Conservation (phyloP, 1,140 invertebrate species). For the Papilio machaon region DNA sequence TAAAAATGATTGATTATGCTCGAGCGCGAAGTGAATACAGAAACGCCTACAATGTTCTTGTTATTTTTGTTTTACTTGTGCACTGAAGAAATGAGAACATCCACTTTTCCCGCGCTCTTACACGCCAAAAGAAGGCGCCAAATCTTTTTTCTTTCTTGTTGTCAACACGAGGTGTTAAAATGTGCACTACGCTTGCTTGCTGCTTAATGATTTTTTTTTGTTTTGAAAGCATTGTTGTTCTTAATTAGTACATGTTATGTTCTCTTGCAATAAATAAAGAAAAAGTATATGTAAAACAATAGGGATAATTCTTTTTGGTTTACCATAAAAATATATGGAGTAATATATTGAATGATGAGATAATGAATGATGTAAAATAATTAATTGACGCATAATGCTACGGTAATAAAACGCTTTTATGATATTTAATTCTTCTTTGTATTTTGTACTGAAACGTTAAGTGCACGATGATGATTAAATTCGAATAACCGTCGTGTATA, state of each 20-base stretch:
- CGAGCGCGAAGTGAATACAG: slow-evolving; percentile 19
- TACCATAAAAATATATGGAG: neutral
- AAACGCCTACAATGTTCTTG: slow-evolving; percentile 33
- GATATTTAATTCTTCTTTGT: too few species aligned
- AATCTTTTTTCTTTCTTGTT: slow-evolving; percentile 28
- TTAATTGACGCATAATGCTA: neutral
- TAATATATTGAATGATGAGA: neutral
- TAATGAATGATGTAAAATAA: neutral
- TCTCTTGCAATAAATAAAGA: neutral
- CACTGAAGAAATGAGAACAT: slow-evolving; percentile 36
- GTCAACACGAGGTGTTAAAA: slow-evolving; percentile 37
- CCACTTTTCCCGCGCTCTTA: slow-evolving; percentile 36
- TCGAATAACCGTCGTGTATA: too few species aligned
- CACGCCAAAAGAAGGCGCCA: slow-evolving; percentile 32
- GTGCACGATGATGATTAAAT: too few species aligned
- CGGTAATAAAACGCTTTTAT: neutral
- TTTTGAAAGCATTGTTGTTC: slow-evolving; percentile 12
- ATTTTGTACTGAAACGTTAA: too few species aligned
- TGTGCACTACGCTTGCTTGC: slow-evolving; percentile 27
- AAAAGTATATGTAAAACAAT: neutral
- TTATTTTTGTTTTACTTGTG: slow-evolving; percentile 38
- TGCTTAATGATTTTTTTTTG: neutral
- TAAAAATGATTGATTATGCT: slow-evolving; percentile 39
- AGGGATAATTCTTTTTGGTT: neutral
- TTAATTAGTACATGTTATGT: slow-evolving; percentile 8